Conservation (phyloP, 2,113 vertebrate species). For the Pleuronectes platessa region DNA sequence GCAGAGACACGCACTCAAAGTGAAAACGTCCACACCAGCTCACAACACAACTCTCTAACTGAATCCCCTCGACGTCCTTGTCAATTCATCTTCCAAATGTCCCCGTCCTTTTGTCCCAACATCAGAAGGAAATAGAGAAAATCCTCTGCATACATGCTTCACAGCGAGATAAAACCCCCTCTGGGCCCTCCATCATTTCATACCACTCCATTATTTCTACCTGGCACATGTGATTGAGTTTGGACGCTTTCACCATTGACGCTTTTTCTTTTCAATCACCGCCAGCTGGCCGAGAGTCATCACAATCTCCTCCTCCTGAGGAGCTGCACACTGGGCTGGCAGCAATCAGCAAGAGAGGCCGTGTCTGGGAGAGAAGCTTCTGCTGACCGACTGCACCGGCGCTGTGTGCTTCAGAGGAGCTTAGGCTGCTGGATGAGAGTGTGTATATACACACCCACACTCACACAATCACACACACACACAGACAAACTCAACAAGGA, state of each 20-base stretch:
- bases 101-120: not conserved
- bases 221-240: constrained; percentile 41
- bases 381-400: constrained; percentile 81
- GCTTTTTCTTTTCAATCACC: constrained; percentile 49
- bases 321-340: constrained; percentile 84
- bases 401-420: constrained; percentile 79
- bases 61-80: not conserved
- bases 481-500: not conserved
- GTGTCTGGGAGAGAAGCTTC: constrained; percentile 75
- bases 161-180: constrained; percentile 1
- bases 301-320: constrained; percentile 79
- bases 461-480: constrained; percentile 10
- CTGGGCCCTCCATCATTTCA: constrained; percentile 8
- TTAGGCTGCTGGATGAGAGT: constrained; percentile 88
- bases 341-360: constrained; percentile 68
- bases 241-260: too few relatives aligned
- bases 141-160: not conserved
- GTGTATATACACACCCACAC: constrained; percentile 24
- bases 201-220: constrained; percentile 46
- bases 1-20: not conserved
- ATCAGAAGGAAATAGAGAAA: not conserved
- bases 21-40: constrained; percentile 15
- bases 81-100: constrained; percentile 4
- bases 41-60: not conserved
- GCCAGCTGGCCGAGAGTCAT: constrained; percentile 87